phyloP scores from a whole-genome alignment of 2,113 vertebrate species.

The Oncorhynchus keta region DNA sequence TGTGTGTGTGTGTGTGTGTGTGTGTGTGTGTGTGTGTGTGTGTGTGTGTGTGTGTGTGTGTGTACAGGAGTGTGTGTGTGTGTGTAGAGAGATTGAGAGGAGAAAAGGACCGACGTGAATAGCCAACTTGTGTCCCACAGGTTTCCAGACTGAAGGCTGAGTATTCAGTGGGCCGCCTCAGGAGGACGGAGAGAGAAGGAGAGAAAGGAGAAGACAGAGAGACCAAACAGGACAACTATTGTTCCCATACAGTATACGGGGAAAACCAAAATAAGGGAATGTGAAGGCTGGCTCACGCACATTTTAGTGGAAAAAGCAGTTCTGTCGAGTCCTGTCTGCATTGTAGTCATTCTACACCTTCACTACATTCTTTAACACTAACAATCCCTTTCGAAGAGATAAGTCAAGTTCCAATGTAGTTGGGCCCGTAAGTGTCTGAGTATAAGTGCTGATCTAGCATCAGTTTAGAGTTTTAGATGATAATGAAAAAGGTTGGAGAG shows the following conservation, averaged over 20 bases:
- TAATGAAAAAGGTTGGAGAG: neutral
- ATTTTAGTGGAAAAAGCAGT: neutral
- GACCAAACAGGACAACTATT: conserved; percentile 17
- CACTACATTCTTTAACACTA: neutral
- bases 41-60: neutral
- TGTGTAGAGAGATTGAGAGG: neutral
- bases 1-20: neutral
- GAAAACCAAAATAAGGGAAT: neutral
- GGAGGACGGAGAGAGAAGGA: neutral
- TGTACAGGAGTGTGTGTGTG: neutral
- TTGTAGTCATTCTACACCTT: neutral
- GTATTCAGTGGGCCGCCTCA: neutral
- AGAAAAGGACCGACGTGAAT: neutral
- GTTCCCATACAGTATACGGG: conserved; percentile 2
- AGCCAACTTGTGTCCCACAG: neutral
- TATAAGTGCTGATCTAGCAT: too few species aligned
- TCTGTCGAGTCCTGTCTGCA: neutral
- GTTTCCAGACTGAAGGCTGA: conserved; percentile 1
- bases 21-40: neutral
- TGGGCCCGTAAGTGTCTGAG: neutral
- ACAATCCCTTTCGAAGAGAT: too few species aligned
- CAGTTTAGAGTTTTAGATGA: neutral
- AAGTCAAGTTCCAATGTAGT: neutral
- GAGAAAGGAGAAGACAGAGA: neutral
- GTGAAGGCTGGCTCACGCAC: neutral